Evolutionary conservation across 2,888 invertebrate species (phyloP).

Genomic region (Troides aeacus): DNA sequence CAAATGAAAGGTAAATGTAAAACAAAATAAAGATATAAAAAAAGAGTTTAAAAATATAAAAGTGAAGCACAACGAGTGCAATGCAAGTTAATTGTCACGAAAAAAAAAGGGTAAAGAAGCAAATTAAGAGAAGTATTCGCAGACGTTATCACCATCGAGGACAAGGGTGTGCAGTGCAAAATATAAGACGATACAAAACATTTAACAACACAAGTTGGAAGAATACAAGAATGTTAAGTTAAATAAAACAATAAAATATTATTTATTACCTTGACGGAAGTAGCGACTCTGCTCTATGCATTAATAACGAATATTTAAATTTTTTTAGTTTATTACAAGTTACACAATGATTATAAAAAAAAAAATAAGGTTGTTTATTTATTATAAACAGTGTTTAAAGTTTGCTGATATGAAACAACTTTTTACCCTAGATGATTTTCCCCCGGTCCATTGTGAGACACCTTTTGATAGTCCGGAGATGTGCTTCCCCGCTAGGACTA

Average conservation of each 20-base stretch:
- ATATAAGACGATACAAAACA: conserved; percentile 63
- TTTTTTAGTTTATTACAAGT: too few species aligned
- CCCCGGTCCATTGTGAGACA: conserved; percentile 94
- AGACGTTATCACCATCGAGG: conserved; percentile 62
- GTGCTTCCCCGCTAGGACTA: conserved; percentile 89
- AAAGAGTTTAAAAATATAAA: conserved; percentile 30
- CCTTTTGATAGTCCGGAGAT: conserved; percentile 94
- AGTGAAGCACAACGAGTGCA: conserved; percentile 53
- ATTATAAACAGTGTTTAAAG: not conserved
- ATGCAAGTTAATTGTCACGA: conserved; percentile 35
- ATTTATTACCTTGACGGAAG: not conserved
- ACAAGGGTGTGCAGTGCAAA: conserved; percentile 46
- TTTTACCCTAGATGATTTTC: conserved; percentile 74
- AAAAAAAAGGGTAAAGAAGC: conserved; percentile 28
- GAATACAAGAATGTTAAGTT: conserved; percentile 27
- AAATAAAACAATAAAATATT: not conserved
- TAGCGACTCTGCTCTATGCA: not conserved
- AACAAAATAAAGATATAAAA: conserved; percentile 22
- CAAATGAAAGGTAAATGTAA: conserved; percentile 32
- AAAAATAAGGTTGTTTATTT: not conserved
- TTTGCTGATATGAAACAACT: not conserved
- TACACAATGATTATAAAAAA: not conserved
- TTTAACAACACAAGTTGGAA: conserved; percentile 61
- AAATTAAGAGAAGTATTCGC: conserved; percentile 42
- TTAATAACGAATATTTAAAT: not conserved